Base-by-base conservation (phyloP, 2,888 invertebrate species). In the Zhuqinia jingwanae region DNA sequence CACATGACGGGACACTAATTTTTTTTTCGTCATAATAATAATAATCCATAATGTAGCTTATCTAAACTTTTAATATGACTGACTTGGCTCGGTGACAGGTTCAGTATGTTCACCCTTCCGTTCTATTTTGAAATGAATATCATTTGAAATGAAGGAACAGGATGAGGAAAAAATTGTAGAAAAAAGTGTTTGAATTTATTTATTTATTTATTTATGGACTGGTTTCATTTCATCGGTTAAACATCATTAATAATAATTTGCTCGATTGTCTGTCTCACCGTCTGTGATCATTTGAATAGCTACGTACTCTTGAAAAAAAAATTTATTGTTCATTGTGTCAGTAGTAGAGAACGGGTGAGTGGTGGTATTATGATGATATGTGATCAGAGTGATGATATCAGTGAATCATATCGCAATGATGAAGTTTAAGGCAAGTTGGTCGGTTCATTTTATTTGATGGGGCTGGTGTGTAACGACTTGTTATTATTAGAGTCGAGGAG, bases 221-320 rank as follows among this genome's bases (percentile, higher is more conserved):
- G 68, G 65, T 68, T 68, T 53, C 65, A 53, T 79, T 79, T 79
- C 79, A 50, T 79, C 79, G 47, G 79, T 79, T 79, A 79, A 8
- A 47, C 50, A 79, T 79, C 79, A 79, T 79, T 79, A 79, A 79
- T 65, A 79, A 79, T 68, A 68, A 65, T 50, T 65, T 79, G 36
- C 56, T 76, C 42, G n/a, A 36, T 76, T 68, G 68, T 68, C 73
- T 53, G 73, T 27, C 53, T 27, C 25, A 25, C 47, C 17, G 20
- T 36, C 42, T 2, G 53, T n/a, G 17, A n/a, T 53, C 58, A 58
- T 58, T 58, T 20, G 20, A 22, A 20, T 20, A 20, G 58, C 58
- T 22, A 25, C 13, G 13, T 22, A 58, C 65, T 22, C 65, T 65
- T 65, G 65, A 65, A 53, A 50, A 53, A 6, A 53, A 15, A 53